phyloP scores from a whole-genome alignment of 2,797 vertebrate genomes.

The Chelon auratus region DNA sequence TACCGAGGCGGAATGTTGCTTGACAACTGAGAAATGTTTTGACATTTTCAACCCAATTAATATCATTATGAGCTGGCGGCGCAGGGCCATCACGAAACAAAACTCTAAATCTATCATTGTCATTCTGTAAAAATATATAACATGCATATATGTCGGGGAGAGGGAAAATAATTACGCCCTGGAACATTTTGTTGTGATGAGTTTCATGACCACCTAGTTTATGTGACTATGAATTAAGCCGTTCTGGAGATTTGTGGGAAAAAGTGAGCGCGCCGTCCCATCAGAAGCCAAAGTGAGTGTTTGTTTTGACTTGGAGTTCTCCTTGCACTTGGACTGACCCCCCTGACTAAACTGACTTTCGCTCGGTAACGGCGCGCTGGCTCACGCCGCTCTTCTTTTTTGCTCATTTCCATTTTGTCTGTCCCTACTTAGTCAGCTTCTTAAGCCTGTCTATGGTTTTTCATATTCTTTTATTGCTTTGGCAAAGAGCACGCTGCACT shows the following conservation, averaged over 20 bases:
- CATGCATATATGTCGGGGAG: constrained; percentile 36
- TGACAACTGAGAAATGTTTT: constrained; percentile 67
- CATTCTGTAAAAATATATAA: constrained; percentile 52
- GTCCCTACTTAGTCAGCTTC: constrained; percentile 83
- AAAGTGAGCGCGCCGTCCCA: constrained; percentile 63
- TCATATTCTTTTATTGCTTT: constrained; percentile 53
- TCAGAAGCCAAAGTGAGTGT: constrained; percentile 75
- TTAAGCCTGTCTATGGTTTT: constrained; percentile 72
- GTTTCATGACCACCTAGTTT: constrained; percentile 70
- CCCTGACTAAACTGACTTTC: constrained; percentile 60
- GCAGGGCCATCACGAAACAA: constrained; percentile 47
- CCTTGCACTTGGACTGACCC: constrained; percentile 78
- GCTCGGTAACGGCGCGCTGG: constrained; percentile 71
- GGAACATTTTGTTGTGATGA: constrained; percentile 67
- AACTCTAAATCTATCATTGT: constrained; percentile 61
- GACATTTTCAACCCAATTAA: constrained; percentile 62
- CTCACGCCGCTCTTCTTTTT: constrained; percentile 46
- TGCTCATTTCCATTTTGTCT: constrained; percentile 60
- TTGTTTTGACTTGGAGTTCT: constrained; percentile 82
- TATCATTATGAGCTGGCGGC: constrained; percentile 47
- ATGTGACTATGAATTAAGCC: constrained; percentile 63
- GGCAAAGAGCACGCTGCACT: constrained; percentile 20
- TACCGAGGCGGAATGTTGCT: constrained; percentile 50
- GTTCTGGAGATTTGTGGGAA: constrained; percentile 72
- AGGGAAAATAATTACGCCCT: constrained; percentile 62